phyloP scores from a whole-genome alignment of 2,797 vertebrate genomes.

The Paramormyrops hopkinsi region DNA sequence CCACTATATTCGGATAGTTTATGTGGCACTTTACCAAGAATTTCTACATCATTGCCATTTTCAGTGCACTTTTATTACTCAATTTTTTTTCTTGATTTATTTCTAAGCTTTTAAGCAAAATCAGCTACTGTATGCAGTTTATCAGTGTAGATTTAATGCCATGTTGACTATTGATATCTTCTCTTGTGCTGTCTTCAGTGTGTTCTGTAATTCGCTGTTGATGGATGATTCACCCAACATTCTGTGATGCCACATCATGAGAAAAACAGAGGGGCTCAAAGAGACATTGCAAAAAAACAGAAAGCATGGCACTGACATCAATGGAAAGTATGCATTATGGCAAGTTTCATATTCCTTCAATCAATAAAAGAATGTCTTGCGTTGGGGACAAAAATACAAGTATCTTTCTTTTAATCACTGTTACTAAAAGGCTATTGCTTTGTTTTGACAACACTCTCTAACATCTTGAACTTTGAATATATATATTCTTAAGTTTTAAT shows the following conservation, averaged over 20 bases:
- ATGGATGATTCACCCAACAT: neutral
- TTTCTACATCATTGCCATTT: neutral
- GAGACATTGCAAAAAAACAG: neutral
- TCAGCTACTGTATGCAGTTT: neutral
- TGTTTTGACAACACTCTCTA: constrained; percentile 1
- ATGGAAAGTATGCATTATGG: neutral
- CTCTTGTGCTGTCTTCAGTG: neutral
- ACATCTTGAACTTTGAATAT: neutral
- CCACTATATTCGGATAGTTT: neutral
- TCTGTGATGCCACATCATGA: neutral
- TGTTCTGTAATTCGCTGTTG: neutral
- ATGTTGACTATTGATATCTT: neutral
- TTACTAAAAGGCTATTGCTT: neutral
- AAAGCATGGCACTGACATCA: neutral
- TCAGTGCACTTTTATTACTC: neutral
- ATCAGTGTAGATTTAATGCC: neutral
- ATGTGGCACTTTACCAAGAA: neutral
- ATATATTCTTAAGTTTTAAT: neutral
- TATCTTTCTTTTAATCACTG: neutral
- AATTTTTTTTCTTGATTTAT: neutral
- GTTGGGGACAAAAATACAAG: neutral
- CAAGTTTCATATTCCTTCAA: neutral
- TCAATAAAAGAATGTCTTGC: neutral
- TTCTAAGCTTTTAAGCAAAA: neutral
- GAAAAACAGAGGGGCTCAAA: neutral